Evolutionary conservation across 2,888 invertebrate genomes (phyloP).

Genomic region (Tiphia femorata): DNA sequence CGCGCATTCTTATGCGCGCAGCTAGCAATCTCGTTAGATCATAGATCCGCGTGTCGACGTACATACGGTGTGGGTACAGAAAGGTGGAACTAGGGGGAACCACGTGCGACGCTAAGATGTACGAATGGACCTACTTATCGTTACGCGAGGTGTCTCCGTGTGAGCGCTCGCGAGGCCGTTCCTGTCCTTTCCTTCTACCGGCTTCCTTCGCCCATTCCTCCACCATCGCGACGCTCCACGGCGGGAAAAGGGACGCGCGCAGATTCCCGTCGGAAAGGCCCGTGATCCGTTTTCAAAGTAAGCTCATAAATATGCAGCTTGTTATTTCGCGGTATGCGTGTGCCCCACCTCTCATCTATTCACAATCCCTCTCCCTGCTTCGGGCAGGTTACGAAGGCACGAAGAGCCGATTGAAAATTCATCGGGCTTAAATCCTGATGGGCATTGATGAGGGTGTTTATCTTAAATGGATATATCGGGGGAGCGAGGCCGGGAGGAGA

Average conservation of each 20-base stretch:
- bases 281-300: slow-evolving; percentile 46
- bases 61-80: no score
- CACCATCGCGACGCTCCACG: not conserved
- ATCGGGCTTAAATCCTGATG: slow-evolving; percentile 27
- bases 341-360: slow-evolving; percentile 2
- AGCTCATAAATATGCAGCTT: slow-evolving; percentile 49
- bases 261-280: slow-evolving; percentile 1
- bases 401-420: slow-evolving; percentile 41
- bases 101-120: no score
- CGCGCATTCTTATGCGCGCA: slow-evolving; percentile 57
- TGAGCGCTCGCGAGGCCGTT: not conserved
- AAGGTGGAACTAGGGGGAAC: no score
- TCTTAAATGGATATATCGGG: slow-evolving; percentile 39
- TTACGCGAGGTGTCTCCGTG: slow-evolving; percentile 37
- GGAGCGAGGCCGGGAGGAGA: not conserved
- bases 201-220: not conserved
- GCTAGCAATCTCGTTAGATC: slow-evolving; percentile 34
- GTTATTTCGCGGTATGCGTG: slow-evolving; percentile 32
- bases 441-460: slow-evolving; percentile 35
- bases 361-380: not conserved
- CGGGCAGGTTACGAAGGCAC: not conserved
- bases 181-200: not conserved
- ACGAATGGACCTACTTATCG: slow-evolving; percentile 38
- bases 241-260: slow-evolving; percentile 8
- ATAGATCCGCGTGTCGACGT: no score